Percentiles rank a stretch among this genome's conserved stretches.
Conservation (phyloP, 2,888 invertebrate genomes). For the Scaptomyza cyrtandrae region DNA sequence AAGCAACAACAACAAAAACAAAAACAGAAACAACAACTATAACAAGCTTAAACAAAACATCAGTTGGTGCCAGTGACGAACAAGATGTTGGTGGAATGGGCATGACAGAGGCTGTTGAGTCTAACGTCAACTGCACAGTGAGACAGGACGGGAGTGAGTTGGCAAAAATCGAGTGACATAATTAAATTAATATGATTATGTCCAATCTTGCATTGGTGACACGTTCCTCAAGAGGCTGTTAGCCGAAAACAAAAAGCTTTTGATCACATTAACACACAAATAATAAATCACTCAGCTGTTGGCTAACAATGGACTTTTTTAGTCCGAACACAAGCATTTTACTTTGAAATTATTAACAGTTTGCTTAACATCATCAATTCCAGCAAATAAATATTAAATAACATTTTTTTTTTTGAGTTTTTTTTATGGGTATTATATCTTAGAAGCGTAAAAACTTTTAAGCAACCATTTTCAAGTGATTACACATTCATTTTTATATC, state of each 20-base stretch:
- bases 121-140: conserved; percentile 52
- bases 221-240: background rate
- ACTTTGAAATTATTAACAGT: too few species aligned
- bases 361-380: too few species aligned
- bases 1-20: conserved; percentile 27
- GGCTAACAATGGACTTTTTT: background rate
- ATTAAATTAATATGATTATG: conserved; percentile 6
- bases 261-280: background rate
- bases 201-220: background rate
- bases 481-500: too few species aligned
- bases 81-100: conserved; percentile 15
- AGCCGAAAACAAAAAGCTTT: background rate
- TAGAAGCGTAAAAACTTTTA: too few species aligned
- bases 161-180: conserved; percentile 6
- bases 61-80: conserved; percentile 54
- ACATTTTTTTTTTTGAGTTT: too few species aligned
- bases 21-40: conserved; percentile 27
- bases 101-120: conserved; percentile 51
- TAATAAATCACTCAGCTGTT: background rate
- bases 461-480: too few species aligned
- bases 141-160: background rate
- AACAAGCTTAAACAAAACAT: conserved; percentile 54
- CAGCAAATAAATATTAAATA: too few species aligned
- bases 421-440: too few species aligned
- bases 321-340: too few species aligned